Conservation (phyloP, 2,888 invertebrate genomes). For the Venustoraphidia nigricollis region DNA sequence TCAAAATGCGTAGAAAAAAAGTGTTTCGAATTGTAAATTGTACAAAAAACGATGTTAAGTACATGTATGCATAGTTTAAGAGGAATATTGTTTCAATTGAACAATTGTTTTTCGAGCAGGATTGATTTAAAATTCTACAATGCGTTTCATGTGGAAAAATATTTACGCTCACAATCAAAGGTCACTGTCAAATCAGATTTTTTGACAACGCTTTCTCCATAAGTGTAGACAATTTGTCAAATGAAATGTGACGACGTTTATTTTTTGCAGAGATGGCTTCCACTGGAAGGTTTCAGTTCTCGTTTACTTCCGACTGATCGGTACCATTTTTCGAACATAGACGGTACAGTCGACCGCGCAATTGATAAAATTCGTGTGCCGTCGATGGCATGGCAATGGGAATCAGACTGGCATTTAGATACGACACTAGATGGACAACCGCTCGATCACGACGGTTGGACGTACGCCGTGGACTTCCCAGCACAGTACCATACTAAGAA, state of each 20-base stretch:
- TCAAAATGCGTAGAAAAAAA: no score
- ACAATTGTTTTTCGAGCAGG: no score
- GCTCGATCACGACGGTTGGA: slow-evolving; percentile 84
- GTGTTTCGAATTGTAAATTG: no score
- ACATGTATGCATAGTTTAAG: no score
- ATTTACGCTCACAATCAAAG: no score
- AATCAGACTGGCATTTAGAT: slow-evolving; percentile 84
- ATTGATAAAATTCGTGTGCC: slow-evolving; percentile 73
- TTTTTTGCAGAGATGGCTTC: slow-evolving; percentile 61
- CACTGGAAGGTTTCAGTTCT: slow-evolving; percentile 73
- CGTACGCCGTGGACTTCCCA: slow-evolving; percentile 84
- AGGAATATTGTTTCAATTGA: no score
- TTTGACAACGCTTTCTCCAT: no score
- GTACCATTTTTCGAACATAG: slow-evolving; percentile 68
- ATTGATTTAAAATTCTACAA: no score
- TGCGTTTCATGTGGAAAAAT: no score
- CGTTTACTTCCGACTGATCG: slow-evolving; percentile 78
- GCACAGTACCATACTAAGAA: slow-evolving; percentile 64
- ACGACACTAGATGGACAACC: slow-evolving; percentile 73
- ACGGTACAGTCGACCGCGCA: slow-evolving; percentile 63
- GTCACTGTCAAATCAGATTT: no score
- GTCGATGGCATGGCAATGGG: slow-evolving; percentile 95
- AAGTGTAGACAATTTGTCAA: no score
- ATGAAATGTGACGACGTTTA: neutral
- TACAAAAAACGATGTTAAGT: no score